Evolutionary conservation across 2,888 invertebrate species (phyloP).

Genomic region (Ornithoptera alexandrae): DNA sequence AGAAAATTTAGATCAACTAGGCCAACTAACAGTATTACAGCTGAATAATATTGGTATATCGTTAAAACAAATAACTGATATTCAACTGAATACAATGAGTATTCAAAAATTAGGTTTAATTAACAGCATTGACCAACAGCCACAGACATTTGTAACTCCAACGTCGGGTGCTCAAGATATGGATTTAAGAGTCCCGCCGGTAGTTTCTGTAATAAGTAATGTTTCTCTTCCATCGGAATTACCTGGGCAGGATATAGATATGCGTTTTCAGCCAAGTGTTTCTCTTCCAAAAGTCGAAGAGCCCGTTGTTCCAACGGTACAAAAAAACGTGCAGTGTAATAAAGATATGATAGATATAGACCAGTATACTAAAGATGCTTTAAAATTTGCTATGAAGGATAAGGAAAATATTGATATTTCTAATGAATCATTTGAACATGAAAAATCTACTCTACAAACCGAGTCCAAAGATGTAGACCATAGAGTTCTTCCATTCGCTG

Average conservation of each 20-base stretch:
- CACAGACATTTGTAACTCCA: conserved; percentile 47
- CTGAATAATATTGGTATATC: conserved; percentile 81
- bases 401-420: conserved; percentile 72
- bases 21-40: conserved; percentile 81
- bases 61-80: conserved; percentile 80
- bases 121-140: conserved; percentile 52
- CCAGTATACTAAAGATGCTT: conserved; percentile 77
- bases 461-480: conserved; percentile 75
- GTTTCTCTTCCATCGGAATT: conserved; percentile 52
- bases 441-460: conserved; percentile 48
- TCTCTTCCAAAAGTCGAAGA: conserved; percentile 46
- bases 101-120: conserved; percentile 79
- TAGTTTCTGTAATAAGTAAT: conserved; percentile 49
- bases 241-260: conserved; percentile 72
- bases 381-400: conserved; percentile 73
- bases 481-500: conserved; percentile 69
- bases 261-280: conserved; percentile 66
- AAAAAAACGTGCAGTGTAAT: conserved; percentile 49
- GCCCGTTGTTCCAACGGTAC: conserved; percentile 37
- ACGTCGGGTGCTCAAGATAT: conserved; percentile 61
- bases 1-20: conserved; percentile 81
- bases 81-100: conserved; percentile 81
- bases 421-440: conserved; percentile 60
- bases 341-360: conserved; percentile 76
- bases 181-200: conserved; percentile 71